Percentiles rank a stretch among this genome's conserved stretches.
Evolutionary conservation across 2,888 invertebrate genomes (phyloP).

Genomic region (Smittia sp.): DNA sequence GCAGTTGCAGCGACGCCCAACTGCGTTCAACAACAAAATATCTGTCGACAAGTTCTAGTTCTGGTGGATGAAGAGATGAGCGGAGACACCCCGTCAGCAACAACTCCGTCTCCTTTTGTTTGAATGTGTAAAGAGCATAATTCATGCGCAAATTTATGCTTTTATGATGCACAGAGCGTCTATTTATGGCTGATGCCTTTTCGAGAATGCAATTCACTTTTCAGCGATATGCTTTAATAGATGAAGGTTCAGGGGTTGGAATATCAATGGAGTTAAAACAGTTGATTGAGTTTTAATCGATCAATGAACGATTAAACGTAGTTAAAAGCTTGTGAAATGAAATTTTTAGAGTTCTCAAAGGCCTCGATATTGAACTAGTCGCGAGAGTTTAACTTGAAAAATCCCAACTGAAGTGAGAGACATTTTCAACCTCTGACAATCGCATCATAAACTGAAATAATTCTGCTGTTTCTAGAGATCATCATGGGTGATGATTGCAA

Average conservation of each 20-base stretch:
- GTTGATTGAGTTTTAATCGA: too few relatives aligned
- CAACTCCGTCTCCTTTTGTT: neutral
- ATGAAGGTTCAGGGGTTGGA: too few relatives aligned
- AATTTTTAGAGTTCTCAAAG: too few relatives aligned
- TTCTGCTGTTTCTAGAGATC: constrained; percentile 20
- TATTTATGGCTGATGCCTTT: constrained; percentile 17
- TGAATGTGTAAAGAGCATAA: constrained; percentile 24
- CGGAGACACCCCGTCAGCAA: constrained; percentile 36
- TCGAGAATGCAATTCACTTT: neutral
- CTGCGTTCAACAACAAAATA: constrained; percentile 46
- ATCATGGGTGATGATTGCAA: constrained; percentile 40
- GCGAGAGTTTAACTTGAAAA: too few relatives aligned
- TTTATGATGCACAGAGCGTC: constrained; percentile 11
- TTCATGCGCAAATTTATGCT: constrained; percentile 42
- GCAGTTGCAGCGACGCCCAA: constrained; percentile 42
- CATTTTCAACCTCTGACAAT: too few relatives aligned
- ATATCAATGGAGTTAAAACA: too few relatives aligned
- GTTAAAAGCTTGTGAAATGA: too few relatives aligned
- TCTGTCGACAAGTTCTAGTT: constrained; percentile 45
- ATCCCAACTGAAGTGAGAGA: too few relatives aligned
- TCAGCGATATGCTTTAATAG: constrained; percentile 33
- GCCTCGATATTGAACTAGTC: too few relatives aligned
- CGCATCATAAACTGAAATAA: constrained; percentile 29
- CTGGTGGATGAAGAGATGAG: constrained; percentile 43
- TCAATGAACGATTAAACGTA: too few relatives aligned